Evolutionary conservation across 2,797 vertebrate genomes (phyloP).

Genomic region (Prionace glauca): DNA sequence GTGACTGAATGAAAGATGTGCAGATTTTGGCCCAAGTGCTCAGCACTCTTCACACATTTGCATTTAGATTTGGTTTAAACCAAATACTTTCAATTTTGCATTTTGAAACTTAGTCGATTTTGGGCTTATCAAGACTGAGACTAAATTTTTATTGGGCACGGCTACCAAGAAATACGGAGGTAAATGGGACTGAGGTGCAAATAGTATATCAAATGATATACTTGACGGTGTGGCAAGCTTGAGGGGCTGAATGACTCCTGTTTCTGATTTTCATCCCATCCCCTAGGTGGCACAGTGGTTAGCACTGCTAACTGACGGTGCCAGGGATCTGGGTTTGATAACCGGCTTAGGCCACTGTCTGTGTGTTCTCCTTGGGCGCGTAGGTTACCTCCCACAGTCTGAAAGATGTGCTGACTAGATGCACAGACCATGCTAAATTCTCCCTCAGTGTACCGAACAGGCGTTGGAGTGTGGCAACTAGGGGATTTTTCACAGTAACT

Average conservation of each 20-base stretch:
- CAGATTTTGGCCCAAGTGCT: too few relatives aligned
- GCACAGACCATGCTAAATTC: too few relatives aligned
- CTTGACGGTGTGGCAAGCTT: neutral
- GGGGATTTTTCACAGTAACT: too few relatives aligned
- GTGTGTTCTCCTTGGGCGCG: too few relatives aligned
- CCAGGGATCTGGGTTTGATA: too few relatives aligned
- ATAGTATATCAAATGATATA: neutral
- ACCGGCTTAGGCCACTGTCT: too few relatives aligned
- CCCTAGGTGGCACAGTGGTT: too few relatives aligned
- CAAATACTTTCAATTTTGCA: neutral
- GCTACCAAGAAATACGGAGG: neutral
- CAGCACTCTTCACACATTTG: neutral
- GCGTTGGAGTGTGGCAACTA: too few relatives aligned
- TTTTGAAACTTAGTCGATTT: neutral
- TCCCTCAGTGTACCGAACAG: too few relatives aligned
- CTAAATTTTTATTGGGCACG: neutral
- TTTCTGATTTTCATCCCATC: neutral
- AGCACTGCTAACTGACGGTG: too few relatives aligned
- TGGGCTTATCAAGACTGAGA: neutral
- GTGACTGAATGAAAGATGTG: neutral
- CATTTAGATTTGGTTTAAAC: neutral
- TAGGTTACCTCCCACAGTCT: too few relatives aligned
- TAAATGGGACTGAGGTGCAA: neutral
- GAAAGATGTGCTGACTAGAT: too few relatives aligned
- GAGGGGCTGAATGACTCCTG: neutral